These are phyloP conservation scores for Platysteira castanea DNA, from an alignment of 2,113 vertebrate species.

Conservation along the genomic window DNA sequence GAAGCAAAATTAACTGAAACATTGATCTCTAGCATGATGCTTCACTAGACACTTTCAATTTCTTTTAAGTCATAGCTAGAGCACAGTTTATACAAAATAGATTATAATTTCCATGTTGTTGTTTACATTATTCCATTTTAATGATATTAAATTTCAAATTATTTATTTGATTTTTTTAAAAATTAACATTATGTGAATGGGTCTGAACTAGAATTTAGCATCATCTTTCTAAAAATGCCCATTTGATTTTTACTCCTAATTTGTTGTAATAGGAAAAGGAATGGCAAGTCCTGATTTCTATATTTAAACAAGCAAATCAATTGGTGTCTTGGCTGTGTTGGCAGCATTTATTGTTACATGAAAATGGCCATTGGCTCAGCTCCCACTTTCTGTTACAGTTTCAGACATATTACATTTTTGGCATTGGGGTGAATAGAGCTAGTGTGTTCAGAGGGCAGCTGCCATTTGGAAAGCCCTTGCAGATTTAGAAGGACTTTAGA, in stretches of 20 bases:
- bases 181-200: background rate
- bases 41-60: conserved; percentile 57
- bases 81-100: background rate
- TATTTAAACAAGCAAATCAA: background rate
- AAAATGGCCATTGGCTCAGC: background rate
- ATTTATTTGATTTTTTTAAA: background rate
- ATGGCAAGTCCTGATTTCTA: background rate
- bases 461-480: background rate
- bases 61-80: conserved; percentile 11
- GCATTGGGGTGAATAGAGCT: background rate
- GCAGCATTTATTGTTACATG: background rate
- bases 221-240: background rate
- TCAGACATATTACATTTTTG: background rate
- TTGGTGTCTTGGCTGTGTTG: background rate
- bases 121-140: background rate
- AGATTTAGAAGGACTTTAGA: background rate
- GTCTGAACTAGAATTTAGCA: background rate
- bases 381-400: background rate
- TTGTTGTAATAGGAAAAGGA: background rate
- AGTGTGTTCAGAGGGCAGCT: background rate
- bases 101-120: background rate
- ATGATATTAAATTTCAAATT: background rate
- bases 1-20: conserved; percentile 65
- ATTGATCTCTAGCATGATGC: conserved; percentile 60
- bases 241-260: background rate